Evolutionary conservation across 2,888 invertebrate genomes (phyloP), one percentile per base, ranked within the genome.

Genomic region (Dorcus hopei): DNA sequence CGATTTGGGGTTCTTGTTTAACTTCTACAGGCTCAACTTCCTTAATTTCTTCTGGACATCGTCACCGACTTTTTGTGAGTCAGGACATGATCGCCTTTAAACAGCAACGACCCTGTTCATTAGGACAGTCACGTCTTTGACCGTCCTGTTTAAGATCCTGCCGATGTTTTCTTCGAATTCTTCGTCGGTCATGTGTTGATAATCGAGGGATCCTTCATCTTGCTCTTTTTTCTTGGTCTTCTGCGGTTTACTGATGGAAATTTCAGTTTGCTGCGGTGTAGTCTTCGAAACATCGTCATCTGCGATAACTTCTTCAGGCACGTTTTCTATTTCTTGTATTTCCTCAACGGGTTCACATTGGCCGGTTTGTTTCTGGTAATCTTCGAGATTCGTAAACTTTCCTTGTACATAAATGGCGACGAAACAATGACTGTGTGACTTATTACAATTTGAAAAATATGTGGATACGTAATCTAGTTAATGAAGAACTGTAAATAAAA

Each of bases 91-190:
- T 38, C 43, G 38, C 26, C 55, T 42, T 14, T 59, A 59, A 40
- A 59, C 55, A 43, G 54, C 55, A 8, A 59, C 51, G 38, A 59
- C 54, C 39, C 55, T 59, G 9, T 42, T 47, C 59, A 59, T 55
- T 38, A 59, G 52, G 2, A 52, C 55, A 9, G 55, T 55, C 8
- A 59, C 59, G 14, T 59, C 56, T 23, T 47, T 55, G 6, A 59
- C 59, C 8, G 59, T 59, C 11, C 52, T 55, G 11, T 56, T 55
- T 39, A 59, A 52, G 38, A 59, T 59, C 39, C 19, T 59, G 33
- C 55, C 55, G 5, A 59, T 55, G 23, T 59, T 59, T 23, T 33
- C 47, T 42, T 59, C 59, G 43, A 59, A 59, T 33, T 61, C 57
- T 38, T 61, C 58, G 41, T 50, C 48, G 9, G 60, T 52, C 54